These are phyloP conservation scores for Cybosia mesomella DNA, from an alignment of 2,888 invertebrate genomes.

Conservation along the genomic window DNA sequence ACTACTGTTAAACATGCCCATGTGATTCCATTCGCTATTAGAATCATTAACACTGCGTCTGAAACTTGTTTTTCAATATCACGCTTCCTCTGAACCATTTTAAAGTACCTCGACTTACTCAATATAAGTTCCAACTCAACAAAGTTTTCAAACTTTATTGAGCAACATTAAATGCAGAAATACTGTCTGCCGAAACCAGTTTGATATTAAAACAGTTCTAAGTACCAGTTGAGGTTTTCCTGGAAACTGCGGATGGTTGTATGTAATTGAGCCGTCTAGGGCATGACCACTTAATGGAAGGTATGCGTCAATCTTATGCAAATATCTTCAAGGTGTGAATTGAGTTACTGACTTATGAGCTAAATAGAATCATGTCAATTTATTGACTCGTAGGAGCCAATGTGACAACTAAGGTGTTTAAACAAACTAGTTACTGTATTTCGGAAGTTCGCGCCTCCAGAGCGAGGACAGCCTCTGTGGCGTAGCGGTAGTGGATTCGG, in stretches of 20 bases:
- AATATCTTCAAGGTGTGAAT: constrained; percentile 33
- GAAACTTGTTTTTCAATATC: too few relatives aligned
- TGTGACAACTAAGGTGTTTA: not conserved
- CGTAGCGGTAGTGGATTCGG: too few relatives aligned
- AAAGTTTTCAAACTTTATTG: not conserved
- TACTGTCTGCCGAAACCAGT: constrained; percentile 11
- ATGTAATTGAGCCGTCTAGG: constrained; percentile 12
- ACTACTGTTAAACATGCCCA: too few relatives aligned
- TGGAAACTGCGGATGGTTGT: constrained; percentile 13
- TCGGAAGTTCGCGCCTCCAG: too few relatives aligned
- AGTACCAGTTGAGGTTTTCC: constrained; percentile 10
- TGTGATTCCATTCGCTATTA: too few relatives aligned
- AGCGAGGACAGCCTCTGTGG: too few relatives aligned
- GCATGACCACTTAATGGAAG: constrained; percentile 34
- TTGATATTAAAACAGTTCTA: constrained; percentile 10
- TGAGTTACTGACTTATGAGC: constrained; percentile 12
- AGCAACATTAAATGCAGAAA: constrained; percentile 11
- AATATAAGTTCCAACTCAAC: not conserved
- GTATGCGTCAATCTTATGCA: constrained; percentile 37
- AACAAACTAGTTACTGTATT: too few relatives aligned
- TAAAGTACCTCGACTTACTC: not conserved
- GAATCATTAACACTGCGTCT: too few relatives aligned
- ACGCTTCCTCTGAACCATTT: not conserved
- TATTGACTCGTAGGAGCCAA: not conserved
- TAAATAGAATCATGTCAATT: not conserved